phyloP scores from a whole-genome alignment of 1,140 invertebrate species.

The Dreissena rostriformis region DNA sequence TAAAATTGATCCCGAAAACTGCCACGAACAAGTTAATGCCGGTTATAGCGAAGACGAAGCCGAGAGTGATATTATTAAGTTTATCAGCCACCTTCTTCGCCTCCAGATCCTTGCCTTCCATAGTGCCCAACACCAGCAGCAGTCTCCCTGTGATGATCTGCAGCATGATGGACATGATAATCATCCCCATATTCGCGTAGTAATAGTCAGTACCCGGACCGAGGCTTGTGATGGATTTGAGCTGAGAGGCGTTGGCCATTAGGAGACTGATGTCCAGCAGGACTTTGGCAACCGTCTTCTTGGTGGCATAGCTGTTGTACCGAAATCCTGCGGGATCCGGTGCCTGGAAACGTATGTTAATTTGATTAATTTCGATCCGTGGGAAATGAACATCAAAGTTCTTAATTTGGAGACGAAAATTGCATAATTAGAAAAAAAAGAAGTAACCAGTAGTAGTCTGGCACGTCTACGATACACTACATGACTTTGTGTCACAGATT shows the following conservation, averaged over 20 bases:
- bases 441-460: too few relatives aligned
- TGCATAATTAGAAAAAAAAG: too few relatives aligned
- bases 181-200: slow-evolving; percentile 45
- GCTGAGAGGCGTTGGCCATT: slow-evolving; percentile 67
- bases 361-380: too few relatives aligned
- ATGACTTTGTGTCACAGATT: too few relatives aligned
- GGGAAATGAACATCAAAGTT: too few relatives aligned
- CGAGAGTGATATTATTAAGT: slow-evolving; percentile 44
- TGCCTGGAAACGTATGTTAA: neutral
- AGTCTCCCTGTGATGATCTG: slow-evolving; percentile 45
- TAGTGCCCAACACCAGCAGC: slow-evolving; percentile 42
- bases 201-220: slow-evolving; percentile 28
- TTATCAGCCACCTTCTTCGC: slow-evolving; percentile 22
- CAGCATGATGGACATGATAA: slow-evolving; percentile 39
- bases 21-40: slow-evolving; percentile 50
- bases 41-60: slow-evolving; percentile 39
- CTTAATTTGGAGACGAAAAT: too few relatives aligned
- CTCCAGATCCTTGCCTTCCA: slow-evolving; percentile 23
- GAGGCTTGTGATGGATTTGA: slow-evolving; percentile 45
- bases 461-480: too few relatives aligned
- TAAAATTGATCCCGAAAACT: slow-evolving; percentile 42
- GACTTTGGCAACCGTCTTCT: slow-evolving; percentile 60
- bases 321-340: neutral
- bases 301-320: slow-evolving; percentile 44
- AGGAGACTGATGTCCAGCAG: slow-evolving; percentile 61